phyloP scores from a whole-genome alignment of 2,888 invertebrate genomes.

The Agrochola circellaris region DNA sequence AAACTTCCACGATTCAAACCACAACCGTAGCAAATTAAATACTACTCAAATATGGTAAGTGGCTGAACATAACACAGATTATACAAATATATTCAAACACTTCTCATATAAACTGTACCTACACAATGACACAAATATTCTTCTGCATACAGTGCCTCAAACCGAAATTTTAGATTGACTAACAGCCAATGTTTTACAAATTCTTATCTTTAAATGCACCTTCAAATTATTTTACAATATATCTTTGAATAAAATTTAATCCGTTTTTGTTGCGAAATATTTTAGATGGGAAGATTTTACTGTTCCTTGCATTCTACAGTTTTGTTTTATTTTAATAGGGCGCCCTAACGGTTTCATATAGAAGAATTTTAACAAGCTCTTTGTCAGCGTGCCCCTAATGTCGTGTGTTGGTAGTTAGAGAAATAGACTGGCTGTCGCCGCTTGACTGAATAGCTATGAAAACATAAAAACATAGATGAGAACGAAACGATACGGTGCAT shows the following conservation, averaged over 20 bases:
- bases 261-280: slow-evolving; percentile 54
- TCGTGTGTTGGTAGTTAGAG: slow-evolving; percentile 67
- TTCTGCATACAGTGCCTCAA: slow-evolving; percentile 32
- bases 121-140: slow-evolving; percentile 55
- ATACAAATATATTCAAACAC: slow-evolving; percentile 12
- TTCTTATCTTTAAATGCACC: slow-evolving; percentile 20
- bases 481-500: slow-evolving; percentile 49
- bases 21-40: neutral
- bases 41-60: neutral
- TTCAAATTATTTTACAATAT: slow-evolving; percentile 42
- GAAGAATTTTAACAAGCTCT: slow-evolving; percentile 89
- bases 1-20: neutral
- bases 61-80: neutral
- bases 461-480: slow-evolving; percentile 58
- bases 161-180: slow-evolving; percentile 45
- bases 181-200: slow-evolving; percentile 46
- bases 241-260: slow-evolving; percentile 20
- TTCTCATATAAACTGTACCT: slow-evolving; percentile 51
- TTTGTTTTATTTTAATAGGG: slow-evolving; percentile 83
- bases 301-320: slow-evolving; percentile 64
- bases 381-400: slow-evolving; percentile 79
- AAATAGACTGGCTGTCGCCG: slow-evolving; percentile 60
- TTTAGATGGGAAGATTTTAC: slow-evolving; percentile 47
- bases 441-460: slow-evolving; percentile 63
- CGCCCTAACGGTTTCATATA: slow-evolving; percentile 74